Percentiles rank a stretch among this genome's conserved stretches.
These are phyloP conservation scores for Crotalus viridis DNA, from an alignment of 2,113 vertebrate species.

Conservation along the genomic window DNA sequence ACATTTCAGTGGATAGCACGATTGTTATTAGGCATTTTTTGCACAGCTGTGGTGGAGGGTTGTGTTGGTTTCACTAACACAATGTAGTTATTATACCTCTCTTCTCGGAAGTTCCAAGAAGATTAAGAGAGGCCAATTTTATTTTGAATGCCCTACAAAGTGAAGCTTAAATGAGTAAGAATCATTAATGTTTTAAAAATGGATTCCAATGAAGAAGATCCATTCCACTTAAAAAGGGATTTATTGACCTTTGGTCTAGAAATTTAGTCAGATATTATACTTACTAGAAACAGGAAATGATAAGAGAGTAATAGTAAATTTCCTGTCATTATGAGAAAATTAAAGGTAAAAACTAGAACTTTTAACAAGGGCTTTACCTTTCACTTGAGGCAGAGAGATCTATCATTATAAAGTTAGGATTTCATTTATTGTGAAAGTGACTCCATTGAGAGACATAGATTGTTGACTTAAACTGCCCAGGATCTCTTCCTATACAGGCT, in stretches of 20 bases:
- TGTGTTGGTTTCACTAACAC: not conserved
- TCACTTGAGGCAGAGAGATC: not conserved
- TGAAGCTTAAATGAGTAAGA: not conserved
- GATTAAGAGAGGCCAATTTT: not conserved
- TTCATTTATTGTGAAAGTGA: not conserved
- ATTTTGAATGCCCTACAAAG: not conserved
- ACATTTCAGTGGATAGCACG: not conserved
- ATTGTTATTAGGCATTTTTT: not conserved
- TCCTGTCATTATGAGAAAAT: not conserved
- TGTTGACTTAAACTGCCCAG: constrained; percentile 69
- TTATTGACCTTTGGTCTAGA: not conserved
- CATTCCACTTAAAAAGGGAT: not conserved
- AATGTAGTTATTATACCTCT: not conserved
- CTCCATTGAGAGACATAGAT: constrained; percentile 4
- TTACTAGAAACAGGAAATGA: not conserved
- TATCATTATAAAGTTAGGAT: not conserved
- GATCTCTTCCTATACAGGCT: not conserved
- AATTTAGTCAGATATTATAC: not conserved
- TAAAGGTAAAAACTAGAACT: not conserved
- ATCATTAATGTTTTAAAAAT: not conserved
- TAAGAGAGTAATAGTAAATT: not conserved
- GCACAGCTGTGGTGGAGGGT: not conserved
- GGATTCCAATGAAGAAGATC: not conserved
- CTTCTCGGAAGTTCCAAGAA: not conserved
- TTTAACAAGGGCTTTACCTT: not conserved